Base-by-base conservation (phyloP, 2,797 vertebrate genomes). In the Anguilla pacifica region DNA sequence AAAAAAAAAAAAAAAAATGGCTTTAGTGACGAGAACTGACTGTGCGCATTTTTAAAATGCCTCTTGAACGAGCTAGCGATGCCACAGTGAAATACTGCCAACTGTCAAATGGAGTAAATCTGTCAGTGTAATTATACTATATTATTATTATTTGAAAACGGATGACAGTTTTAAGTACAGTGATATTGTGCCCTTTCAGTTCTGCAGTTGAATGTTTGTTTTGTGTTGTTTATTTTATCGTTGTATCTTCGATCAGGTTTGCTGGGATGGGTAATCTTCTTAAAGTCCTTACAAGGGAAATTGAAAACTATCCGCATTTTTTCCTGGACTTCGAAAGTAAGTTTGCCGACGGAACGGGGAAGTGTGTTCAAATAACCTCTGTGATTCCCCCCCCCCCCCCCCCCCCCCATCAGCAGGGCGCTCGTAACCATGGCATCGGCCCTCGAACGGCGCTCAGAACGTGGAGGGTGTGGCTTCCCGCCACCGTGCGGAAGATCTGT, bases 301-400 rank as follows among this genome's bases (percentile, higher is more conserved):
- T 99, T 97, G 99, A 99, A 97, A 99, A 99, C 97, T 99, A 99
- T 97, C 99, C 98, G 94, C 98, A 99, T 96, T 99, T 99, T 97
- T 99, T 99, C 97, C 98, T 99, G 98, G 99, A 99, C 97, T 99
- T 99, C 97, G 99, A 99, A 99, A 99, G 99, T 99, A 99, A 99
- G 99, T 99, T 94, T 93, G 91, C 87, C 85, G 89, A 72, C 86
- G 49, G 0, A 31, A 46, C 19, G 17, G 57, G 31, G 46, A 0
- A 28, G 87, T 83, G 82, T 49, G 85, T 67, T 0, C 2, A 82
- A 81, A 55, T 88, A 83, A 90, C 91, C 87, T 11, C 55, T 11
- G 46, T 67, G 17, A 79, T 84, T 70, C 89, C 28, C 83, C 88
- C 74, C 49, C n/a, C n/a, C 81, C 72, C 82, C 55, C 31, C 84